Base-by-base conservation (phyloP, 1,140 invertebrate genomes). In the Leptopilina boulardi region DNA sequence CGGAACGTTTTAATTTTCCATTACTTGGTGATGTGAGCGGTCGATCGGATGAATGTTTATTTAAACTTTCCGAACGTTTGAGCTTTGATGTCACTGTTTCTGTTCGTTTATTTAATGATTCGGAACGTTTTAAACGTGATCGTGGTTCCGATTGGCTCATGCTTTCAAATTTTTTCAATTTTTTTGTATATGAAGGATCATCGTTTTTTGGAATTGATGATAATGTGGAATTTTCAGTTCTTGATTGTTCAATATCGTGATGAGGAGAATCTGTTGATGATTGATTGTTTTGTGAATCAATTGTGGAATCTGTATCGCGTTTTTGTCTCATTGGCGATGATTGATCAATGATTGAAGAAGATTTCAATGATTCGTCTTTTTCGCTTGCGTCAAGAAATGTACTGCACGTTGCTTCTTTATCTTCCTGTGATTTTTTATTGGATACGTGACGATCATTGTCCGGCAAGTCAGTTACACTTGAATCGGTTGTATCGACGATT, bases 71-170 rank as follows among this genome's bases (percentile, higher is more conserved):
- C 19, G 89, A 89, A 80, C 92, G 79, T 83, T 91, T 90, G 5
- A 91, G 54, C 74, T 89, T 89, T 3, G 89, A 90, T 8, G 77
- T 80, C 3, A 88, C 86, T 10, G 87, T 90, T 21, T 92, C 91
- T 0, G 87, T 88, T n/a, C 89, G 82, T 41, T 93, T 93, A 71
- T 94, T 94, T 42, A 94, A 83, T 0, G 93, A 94, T 80, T 94
- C 93, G 0, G 94, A 94, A 59, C 93, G 89, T 74, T 92, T 92
- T 3, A 94, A 80, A 73, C 92, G 89, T 0, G 90, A 90, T 19
- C 89, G 79, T 0, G 87, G 85, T 44, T 91, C 89, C 0, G 79
- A 77, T 75, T 87, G 83, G 38, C 86, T 88, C 30, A 91, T 34
- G n/a, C 88, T 88, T 56, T 90, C 91, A 73, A 91, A 90, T 75